Base-by-base conservation (phyloP, 2,888 invertebrate genomes). In the Spatulosminthurus flaviceps region DNA sequence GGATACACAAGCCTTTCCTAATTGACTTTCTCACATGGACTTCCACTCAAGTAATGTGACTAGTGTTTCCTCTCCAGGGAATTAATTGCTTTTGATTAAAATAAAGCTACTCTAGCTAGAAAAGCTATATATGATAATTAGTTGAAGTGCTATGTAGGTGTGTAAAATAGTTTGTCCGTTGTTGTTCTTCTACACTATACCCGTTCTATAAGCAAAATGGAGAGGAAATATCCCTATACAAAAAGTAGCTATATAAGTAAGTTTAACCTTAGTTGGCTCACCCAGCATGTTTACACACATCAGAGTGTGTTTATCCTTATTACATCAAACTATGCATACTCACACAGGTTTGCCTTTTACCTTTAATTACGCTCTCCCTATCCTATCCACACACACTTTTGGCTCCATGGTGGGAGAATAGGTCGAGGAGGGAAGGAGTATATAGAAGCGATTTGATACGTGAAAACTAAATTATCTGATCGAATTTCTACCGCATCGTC, bases 381-480 rank as follows among this genome's bases (percentile, higher is more conserved):
- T 51, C 16, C 41, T 41, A 9, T 7, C 9, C 41, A n/a, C n/a
- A n/a, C n/a, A n/a, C n/a, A n/a, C 13, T 41, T 41, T 41, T 41
- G 41, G 9, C 13, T 9, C 41, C n/a, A 19, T 16, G 16, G 9
- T 51, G 51, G 16, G 16, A n/a, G 51, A 11, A 19, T 16, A 51
- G 2, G 51, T 51, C 16, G 41, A 9, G 9, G 13, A 41, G 41
- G 41, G 13, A 9, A 41, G 51, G 51, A 51, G n/a, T 9, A 19
- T 51, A 19, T 4, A 34, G 34, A 34, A 60, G 60, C 21, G 24
- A 26, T 64, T n/a, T 24, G 24, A 64, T 1, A 64, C 26, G 64
- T 60, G 60, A 60, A 64, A 22, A 26, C 64, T 61, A 61, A 74
- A 74, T 61, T 74, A 72, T 74, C 73, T 60, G 61, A 74, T 74